Conservation (phyloP, 2,888 invertebrate species). For the Drosophila macrospina region DNA sequence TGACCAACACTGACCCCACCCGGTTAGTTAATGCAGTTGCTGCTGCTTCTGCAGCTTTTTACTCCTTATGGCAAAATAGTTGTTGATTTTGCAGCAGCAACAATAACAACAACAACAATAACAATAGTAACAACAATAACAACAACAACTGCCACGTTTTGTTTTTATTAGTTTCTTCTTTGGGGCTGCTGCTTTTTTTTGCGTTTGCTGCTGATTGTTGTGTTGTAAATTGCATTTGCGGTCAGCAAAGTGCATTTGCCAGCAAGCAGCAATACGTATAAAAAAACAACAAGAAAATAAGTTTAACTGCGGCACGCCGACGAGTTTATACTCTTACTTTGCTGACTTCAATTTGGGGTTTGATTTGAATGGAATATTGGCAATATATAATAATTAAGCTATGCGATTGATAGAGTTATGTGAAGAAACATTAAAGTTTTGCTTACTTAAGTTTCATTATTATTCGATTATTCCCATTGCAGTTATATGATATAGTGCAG, state of each 20-base stretch:
- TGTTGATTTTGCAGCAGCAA: conserved; percentile 44
- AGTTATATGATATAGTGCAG: too few species aligned
- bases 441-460: too few species aligned
- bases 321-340: too few species aligned
- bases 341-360: too few species aligned
- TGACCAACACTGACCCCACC: conserved; percentile 27
- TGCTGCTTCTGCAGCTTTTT: conserved; percentile 29
- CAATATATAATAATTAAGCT: too few species aligned
- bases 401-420: too few species aligned
- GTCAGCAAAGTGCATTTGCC: conserved; percentile 60
- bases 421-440: too few species aligned
- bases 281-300: too few species aligned
- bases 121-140: conserved; percentile 12
- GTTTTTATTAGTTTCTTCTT: conserved; percentile 65
- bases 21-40: conserved; percentile 66
- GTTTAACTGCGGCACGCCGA: too few species aligned
- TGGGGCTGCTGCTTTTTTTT: conserved; percentile 41
- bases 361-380: too few species aligned
- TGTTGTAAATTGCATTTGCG: conserved; percentile 82
- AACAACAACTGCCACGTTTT: conserved; percentile 34
- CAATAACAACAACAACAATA: conserved; percentile 19
- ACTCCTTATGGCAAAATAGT: conserved; percentile 55
- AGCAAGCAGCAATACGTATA: conserved; percentile 11
- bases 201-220: conserved; percentile 73
- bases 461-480: too few species aligned